These are phyloP conservation scores for Sebastes jordani DNA, from an alignment of 2,797 vertebrate genomes.

Conservation along the genomic window DNA sequence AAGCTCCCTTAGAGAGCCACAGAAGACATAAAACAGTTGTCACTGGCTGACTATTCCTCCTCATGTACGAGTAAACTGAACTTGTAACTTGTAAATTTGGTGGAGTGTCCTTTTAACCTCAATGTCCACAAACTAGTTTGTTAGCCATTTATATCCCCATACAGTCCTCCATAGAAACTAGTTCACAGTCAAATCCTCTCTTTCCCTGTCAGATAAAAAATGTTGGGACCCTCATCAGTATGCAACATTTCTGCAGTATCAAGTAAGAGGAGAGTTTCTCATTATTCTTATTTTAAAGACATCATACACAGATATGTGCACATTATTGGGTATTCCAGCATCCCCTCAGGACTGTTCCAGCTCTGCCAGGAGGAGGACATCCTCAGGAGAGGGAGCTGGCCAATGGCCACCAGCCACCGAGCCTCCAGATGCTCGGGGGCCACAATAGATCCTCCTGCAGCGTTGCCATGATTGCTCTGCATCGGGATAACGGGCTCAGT, in stretches of 20 bases:
- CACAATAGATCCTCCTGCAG: constrained; percentile 25
- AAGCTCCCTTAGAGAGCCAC: background rate
- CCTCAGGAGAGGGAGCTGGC: constrained; percentile 1
- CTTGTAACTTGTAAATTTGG: background rate
- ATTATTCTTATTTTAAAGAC: background rate
- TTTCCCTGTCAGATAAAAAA: background rate
- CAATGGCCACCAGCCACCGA: constrained; percentile 7
- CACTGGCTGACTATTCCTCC: background rate
- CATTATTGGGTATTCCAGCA: background rate
- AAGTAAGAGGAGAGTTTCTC: background rate
- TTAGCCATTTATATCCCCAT: background rate
- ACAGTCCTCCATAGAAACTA: background rate
- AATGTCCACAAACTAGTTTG: background rate
- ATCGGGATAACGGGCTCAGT: constrained; percentile 25
- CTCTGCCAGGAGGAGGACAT: background rate
- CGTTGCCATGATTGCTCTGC: background rate
- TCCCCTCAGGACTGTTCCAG: background rate
- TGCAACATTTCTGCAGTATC: background rate
- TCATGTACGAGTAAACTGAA: background rate
- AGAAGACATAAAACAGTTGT: background rate
- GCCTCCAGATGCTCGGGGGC: constrained; percentile 18
- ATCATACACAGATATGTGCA: background rate
- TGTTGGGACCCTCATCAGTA: background rate
- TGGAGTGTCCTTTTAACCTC: background rate
- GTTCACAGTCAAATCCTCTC: background rate